Conservation (phyloP, 2,888 invertebrate species). For the Folsomia manolachei region DNA sequence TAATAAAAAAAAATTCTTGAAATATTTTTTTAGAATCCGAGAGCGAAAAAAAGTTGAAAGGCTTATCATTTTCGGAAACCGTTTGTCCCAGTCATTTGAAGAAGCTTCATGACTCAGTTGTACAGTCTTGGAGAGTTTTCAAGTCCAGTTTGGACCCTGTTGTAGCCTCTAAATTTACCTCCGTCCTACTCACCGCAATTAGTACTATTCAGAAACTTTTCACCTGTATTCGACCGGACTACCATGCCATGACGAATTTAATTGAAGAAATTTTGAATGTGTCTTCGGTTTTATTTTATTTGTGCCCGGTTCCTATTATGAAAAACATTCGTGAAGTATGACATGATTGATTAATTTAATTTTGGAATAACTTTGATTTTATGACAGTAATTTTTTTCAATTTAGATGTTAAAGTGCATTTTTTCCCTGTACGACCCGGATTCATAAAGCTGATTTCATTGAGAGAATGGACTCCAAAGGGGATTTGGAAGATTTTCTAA, state of each 20-base stretch:
- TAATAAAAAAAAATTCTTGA: neutral
- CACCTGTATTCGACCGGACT: slow-evolving; percentile 40
- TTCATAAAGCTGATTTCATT: slow-evolving; percentile 36
- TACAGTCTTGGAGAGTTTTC: slow-evolving; percentile 46
- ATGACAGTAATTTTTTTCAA: neutral
- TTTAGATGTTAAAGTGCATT: slow-evolving; percentile 62
- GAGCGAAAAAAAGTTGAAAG: slow-evolving; percentile 41
- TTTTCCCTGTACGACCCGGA: slow-evolving; percentile 57
- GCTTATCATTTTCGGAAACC: slow-evolving; percentile 28
- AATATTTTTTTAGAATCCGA: slow-evolving; percentile 58
- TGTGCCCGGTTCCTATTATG: slow-evolving; percentile 69
- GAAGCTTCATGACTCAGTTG: slow-evolving; percentile 42
- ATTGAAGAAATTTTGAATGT: slow-evolving; percentile 79
- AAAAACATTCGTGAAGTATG: slow-evolving; percentile 71
- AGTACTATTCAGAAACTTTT: slow-evolving; percentile 65
- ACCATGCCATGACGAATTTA: slow-evolving; percentile 53
- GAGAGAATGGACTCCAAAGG: neutral
- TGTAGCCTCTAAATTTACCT: slow-evolving; percentile 71
- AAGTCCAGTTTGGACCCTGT: slow-evolving; percentile 67
- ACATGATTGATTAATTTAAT: too few relatives aligned
- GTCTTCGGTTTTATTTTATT: slow-evolving; percentile 66
- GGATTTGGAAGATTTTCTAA: slow-evolving; percentile 13
- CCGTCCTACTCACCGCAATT: slow-evolving; percentile 64
- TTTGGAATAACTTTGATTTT: too few relatives aligned
- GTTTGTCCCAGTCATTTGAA: slow-evolving; percentile 44